Evolutionary conservation across 1,140 invertebrate genomes (phyloP), one percentile per base, ranked within the genome.

Genomic region (Danaus plexippus): DNA sequence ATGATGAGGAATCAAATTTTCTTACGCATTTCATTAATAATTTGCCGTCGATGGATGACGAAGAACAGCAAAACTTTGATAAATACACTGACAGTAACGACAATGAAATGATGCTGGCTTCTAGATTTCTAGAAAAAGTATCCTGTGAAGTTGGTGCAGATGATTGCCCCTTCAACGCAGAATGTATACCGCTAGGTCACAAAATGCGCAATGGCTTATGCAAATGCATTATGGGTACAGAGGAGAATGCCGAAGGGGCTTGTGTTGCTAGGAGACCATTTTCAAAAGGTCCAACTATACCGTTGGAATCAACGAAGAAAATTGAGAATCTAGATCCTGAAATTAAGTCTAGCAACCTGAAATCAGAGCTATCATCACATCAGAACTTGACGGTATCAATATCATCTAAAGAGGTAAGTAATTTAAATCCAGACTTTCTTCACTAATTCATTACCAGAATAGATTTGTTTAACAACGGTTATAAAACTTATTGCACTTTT

Each of bases 311-410:
- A n/a, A 75, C 76, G 9, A 84, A 84, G 50, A 86, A 83, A 54
- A 64, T 12, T 62, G 74, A 76, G 18, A 69, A 74, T n/a, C 51
- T 71, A 32, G 51, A 66, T 11, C 52, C 51, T 45, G 76, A 75
- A 47, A 22, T 46, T 11, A 86, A 80, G 67, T 58, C 32, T 51
- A 73, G 72, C 57, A 53, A 63, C 44, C 12, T 62, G 1, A 81
- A 76, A 68, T 71, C 70, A 53, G 84, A 87, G 58, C 79, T 81
- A 32, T 66, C 75, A 41, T 77, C 85, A 58, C 84, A 88, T 66
- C 91, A 92, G 70, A 90, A 92, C 57, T 86, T 97, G 57, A 90
- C 91, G 18, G 94, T 97, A 1, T 94, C 93, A 7, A 94, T 93
- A 9, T 89, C 92, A 65, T 92, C 93, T 43, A 92, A 95, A 87